These are phyloP conservation scores for Callimorpha dominula DNA, from an alignment of 2,888 invertebrate genomes.

Conservation along the genomic window DNA sequence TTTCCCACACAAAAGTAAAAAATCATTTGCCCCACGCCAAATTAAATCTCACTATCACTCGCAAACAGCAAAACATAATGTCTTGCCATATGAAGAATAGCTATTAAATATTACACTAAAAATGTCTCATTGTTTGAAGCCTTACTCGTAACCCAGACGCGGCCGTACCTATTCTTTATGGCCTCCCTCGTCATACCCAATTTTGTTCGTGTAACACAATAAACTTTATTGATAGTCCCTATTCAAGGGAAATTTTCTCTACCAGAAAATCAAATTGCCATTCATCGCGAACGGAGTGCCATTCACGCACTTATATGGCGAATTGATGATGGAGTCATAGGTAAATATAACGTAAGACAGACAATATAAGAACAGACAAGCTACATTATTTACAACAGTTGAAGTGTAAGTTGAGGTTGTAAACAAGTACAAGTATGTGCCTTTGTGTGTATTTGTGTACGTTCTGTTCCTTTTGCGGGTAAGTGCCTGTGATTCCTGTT, in stretches of 20 bases:
- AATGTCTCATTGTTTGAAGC: conserved; percentile 33
- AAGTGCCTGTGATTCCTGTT: no score
- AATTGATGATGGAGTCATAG: background rate
- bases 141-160: conserved; percentile 14
- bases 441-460: no score
- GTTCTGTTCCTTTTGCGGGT: no score
- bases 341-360: background rate
- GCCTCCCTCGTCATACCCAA: conserved; percentile 5
- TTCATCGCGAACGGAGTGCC: conserved; percentile 6
- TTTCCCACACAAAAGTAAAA: background rate
- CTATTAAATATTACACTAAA: background rate
- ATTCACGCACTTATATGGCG: background rate
- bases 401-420: no score
- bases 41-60: background rate
- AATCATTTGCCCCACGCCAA: background rate
- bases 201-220: conserved; percentile 24
- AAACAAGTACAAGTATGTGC: no score
- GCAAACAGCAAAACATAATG: background rate
- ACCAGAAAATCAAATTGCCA: conserved; percentile 18
- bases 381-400: no score
- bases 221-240: conserved; percentile 17
- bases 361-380: background rate
- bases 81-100: background rate
- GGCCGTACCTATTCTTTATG: conserved; percentile 10
- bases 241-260: conserved; percentile 15